Base-by-base conservation (phyloP, 2,797 vertebrate genomes). In the Molossus molossus region DNA sequence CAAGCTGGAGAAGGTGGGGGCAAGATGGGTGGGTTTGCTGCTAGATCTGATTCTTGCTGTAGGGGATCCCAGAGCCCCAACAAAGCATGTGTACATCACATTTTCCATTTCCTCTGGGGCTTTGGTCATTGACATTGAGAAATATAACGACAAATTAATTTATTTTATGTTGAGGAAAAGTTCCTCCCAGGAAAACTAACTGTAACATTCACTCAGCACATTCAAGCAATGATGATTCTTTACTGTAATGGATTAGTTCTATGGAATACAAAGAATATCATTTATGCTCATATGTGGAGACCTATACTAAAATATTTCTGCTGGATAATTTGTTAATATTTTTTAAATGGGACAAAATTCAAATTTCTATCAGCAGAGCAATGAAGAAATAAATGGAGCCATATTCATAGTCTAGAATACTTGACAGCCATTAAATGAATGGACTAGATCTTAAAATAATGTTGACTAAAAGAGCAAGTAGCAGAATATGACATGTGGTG, bases 51-150 rank as follows among this genome's bases (percentile, higher is more conserved):
- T 53, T 91, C 20, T 62, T 45, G 27, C 72, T 76, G 7, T 17
- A 10, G 55, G 48, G 37, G 29, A 73, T 29, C 20, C 69, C 33
- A 76, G 55, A 48, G 80, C 8, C 50, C 25, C 8, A 1, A 9
- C 5, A 67, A 55, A 75, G 29, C 4, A 0, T 11, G 15, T 45
- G 23, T 45, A n/a, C 37, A 55, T 91, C 57, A 25, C 45, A 20
- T 60, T 93, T 81, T 87, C 60, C 87, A 73, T 50, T 87, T 84
- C 65, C 76, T 95, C 69, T 12, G 65, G 84, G 65, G 53, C 72
- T 90, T 83, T 87, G 50, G 48, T 67, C 73, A 64, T 18, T 53
- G 77, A 60, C 84, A 37, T 17, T 69, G 33, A 94, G 90, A 96
- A 94, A 69, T 21, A 55, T n/a, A 81, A 77, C 58, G 40, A 50